Evolutionary conservation across 1,140 invertebrate species (phyloP), one percentile per base, ranked within the genome.

Genomic region (Mesaphorura yosii): DNA sequence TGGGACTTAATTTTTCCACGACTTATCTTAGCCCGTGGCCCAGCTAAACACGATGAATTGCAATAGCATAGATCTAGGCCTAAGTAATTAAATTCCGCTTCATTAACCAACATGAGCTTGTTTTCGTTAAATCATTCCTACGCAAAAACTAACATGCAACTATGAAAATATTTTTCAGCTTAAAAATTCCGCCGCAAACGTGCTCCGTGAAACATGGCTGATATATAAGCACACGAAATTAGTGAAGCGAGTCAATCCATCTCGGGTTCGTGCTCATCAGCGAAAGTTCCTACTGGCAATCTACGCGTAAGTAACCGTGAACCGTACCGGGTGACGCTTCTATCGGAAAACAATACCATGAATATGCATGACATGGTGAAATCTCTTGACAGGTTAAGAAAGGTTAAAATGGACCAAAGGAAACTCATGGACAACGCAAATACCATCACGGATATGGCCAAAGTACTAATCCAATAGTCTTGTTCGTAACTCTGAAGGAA

Each of bases 191-290:
- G 96, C 96, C 62, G 96, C 96, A 52, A 99, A 99, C 75, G 96
- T 99, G 56, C 76, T 99, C 60, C 77, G 96, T 66, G 96, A 99
- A 76, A 99, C 96, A 54, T 99, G 96, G 96, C 80, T 99, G 65
- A 98, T 99, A 68, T 99, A 98, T 75, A 98, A 98, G 76, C 88
- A 98, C 73, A 98, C 96, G 64, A 86, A 95, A 69, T 78, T 98
- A 63, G 92, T 95, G 63, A 96, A 97, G 75, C 82, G 91, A 68
- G 90, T 98, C 42, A 94, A 96, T 75, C 83, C 88, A 44, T 84
- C 87, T 81, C 38, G 89, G 71, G 94, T 99, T 60, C 78, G 96
- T 66, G 87, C 92, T 51, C 96, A 99, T 73, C 96, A 98, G 74
- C 79, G 96, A 73, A 99, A 99, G 76, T 99, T 99, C 75, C 81